Evolutionary conservation across 2,797 vertebrate genomes (phyloP), one percentile per base, ranked within the genome.

Genomic region (Pangasius macronema): DNA sequence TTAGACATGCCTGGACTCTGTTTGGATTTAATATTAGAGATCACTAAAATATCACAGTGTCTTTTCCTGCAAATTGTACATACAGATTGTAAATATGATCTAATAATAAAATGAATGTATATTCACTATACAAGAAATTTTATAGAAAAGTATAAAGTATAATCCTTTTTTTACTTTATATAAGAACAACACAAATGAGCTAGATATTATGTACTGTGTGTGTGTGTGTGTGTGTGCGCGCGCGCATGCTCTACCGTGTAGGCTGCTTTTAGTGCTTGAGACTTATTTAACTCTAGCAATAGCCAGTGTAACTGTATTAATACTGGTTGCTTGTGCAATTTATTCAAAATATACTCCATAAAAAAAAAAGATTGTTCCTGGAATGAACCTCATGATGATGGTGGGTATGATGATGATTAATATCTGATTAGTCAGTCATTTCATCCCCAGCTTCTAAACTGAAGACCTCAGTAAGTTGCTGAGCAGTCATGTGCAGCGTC

Each of bases 71-170:
- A 83, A 16, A 16, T 83, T 88, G 77, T 87, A 76, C 92, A 90
- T 93, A 93, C 91, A 91, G 72, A 86, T 89, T 95, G 94, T 95
- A 94, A 91, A 95, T 95, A 95, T 46, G 18, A 65, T 59, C 51
- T 87, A 67, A 81, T 67, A 68, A 67, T 33, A 63, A 59, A 89
- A 77, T 46, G 67, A 77, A 49, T n/a, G n/a, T n/a, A n/a, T n/a
- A n/a, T n/a, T n/a, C n/a, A n/a, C n/a, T n/a, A n/a, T n/a, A n/a
- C n/a, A n/a, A n/a, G n/a, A n/a, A n/a, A n/a, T n/a, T n/a, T n/a
- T n/a, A n/a, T n/a, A n/a, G n/a, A n/a, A n/a, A n/a, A n/a, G n/a
- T n/a, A n/a, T n/a, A n/a, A n/a, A n/a, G n/a, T n/a, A n/a, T n/a
- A n/a, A n/a, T n/a, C n/a, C n/a, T n/a, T n/a, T n/a, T n/a, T n/a